Conservation (phyloP, 2,888 invertebrate genomes). For the Orchestes rusci region DNA sequence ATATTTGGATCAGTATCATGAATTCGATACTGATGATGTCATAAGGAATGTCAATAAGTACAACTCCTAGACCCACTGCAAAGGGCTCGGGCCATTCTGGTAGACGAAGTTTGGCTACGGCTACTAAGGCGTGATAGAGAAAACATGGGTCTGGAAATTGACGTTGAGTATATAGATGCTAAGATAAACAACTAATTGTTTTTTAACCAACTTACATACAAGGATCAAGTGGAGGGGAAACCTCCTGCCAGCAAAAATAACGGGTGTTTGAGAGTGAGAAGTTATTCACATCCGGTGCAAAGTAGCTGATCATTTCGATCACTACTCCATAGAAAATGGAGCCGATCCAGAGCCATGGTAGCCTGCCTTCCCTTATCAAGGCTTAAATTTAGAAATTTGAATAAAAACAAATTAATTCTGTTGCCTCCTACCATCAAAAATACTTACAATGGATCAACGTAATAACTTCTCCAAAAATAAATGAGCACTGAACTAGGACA, state of each 20-base stretch:
- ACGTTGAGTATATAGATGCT: too few relatives aligned
- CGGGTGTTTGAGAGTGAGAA: slow-evolving; percentile 74
- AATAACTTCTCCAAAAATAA: slow-evolving; percentile 53
- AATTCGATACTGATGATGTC: slow-evolving; percentile 72
- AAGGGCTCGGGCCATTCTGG: slow-evolving; percentile 55
- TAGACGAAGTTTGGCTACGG: slow-evolving; percentile 50
- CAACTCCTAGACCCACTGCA: slow-evolving; percentile 62
- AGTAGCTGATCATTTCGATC: slow-evolving; percentile 64
- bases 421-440: too few relatives aligned
- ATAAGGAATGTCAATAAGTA: slow-evolving; percentile 71
- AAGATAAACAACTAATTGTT: too few relatives aligned
- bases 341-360: slow-evolving; percentile 67
- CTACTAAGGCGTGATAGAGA: slow-evolving; percentile 54
- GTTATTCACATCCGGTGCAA: slow-evolving; percentile 68
- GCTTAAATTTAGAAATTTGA: slow-evolving; percentile 45
- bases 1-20: slow-evolving; percentile 62
- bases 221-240: slow-evolving; percentile 67
- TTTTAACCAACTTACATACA: slow-evolving; percentile 62
- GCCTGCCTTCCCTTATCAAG: slow-evolving; percentile 59
- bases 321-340: slow-evolving; percentile 66
- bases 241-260: slow-evolving; percentile 64
- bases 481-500: slow-evolving; percentile 55
- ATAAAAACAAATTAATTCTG: slow-evolving; percentile 4
- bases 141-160: too few relatives aligned
- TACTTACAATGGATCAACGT: slow-evolving; percentile 65